Base-by-base conservation (phyloP, 2,113 vertebrate species). In the Neodontobutis hainanensis region DNA sequence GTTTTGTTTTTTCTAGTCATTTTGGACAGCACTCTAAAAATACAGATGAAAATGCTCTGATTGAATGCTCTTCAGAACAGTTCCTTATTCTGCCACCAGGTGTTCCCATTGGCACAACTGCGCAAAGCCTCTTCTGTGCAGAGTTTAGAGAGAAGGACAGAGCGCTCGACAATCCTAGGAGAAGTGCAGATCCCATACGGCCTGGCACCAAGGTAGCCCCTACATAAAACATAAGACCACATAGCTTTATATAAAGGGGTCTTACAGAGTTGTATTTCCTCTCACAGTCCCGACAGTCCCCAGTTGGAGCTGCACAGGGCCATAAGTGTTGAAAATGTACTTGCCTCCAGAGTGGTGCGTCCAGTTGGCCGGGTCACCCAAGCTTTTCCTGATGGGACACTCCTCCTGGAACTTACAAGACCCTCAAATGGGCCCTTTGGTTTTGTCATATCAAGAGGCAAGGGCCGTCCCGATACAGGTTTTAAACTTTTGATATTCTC, bases 401-500 rank as follows among this genome's bases (percentile, higher is more conserved):
- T 94, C 68, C 90, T 95, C 61, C 85, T 99, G 78, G 93, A 96
- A 87, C 92, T 99, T 5, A 91, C 91, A 50, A 90, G 94, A 50
- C 91, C 94, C 0, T 91, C 92, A 0, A 87, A 93, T 0, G 92
- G 94, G 1, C 86, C 92, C 6, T 98, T 97, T 0, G 96, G 96
- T 19, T 99, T 99, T 50, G 81, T 88, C 0, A 93, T 99, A 85
- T 95, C 93, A 47, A 95, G 95, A 0, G 95, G 96, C 40, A 94
- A 94, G 2, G 96, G 96, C 61, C 94, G 94, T 56, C 91, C 94
- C 0, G 94, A 96, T 87, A 95, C 95, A 89, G 96, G 97, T 98
- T 53, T 61, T 15, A 12, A 35, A 67, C 14, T 32, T 27, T 11
- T 43, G 42, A 43, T 6, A 43, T 8, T 8, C 42, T 1, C 6